Percentiles rank a stretch among this genome's conserved stretches.
Evolutionary conservation across 2,888 invertebrate species (phyloP).

Genomic region (Tridacna crocea): DNA sequence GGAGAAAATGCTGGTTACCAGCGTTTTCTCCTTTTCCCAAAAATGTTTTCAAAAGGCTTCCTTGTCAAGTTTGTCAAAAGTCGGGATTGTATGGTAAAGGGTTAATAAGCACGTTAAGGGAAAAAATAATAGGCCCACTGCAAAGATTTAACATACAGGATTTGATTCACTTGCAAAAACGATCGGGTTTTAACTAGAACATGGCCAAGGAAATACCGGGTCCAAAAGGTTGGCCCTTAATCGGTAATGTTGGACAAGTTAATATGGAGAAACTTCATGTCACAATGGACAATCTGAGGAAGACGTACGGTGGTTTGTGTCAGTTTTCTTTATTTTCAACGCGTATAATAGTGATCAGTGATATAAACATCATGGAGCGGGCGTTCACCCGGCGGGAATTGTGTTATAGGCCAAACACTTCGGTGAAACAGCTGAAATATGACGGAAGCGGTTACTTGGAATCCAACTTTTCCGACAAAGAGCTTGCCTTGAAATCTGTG

Average conservation of each 20-base stretch:
- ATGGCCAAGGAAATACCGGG: constrained; percentile 9
- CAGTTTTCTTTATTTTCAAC: background rate
- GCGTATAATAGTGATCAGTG: constrained; percentile 13
- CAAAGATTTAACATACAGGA: too few species aligned
- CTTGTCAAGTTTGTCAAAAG: too few species aligned
- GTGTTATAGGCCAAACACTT: constrained; percentile 7
- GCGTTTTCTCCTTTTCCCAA: too few species aligned
- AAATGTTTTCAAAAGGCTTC: too few species aligned
- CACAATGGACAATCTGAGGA: background rate
- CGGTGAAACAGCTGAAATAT: constrained; percentile 11
- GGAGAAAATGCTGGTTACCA: too few species aligned
- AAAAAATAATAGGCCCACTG: too few species aligned
- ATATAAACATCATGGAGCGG: background rate
- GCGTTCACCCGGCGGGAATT: background rate
- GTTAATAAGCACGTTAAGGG: too few species aligned
- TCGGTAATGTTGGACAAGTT: background rate
- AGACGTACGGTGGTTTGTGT: background rate
- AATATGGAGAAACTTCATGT: constrained; percentile 5
- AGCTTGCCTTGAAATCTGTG: background rate
- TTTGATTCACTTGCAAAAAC: too few species aligned
- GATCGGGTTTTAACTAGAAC: background rate
- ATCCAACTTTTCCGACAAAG: constrained; percentile 9
- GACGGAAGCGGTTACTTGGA: constrained; percentile 19
- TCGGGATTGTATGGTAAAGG: too few species aligned
- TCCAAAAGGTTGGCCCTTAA: background rate